Base-by-base conservation (phyloP, 2,113 vertebrate genomes). In the Ia io region DNA sequence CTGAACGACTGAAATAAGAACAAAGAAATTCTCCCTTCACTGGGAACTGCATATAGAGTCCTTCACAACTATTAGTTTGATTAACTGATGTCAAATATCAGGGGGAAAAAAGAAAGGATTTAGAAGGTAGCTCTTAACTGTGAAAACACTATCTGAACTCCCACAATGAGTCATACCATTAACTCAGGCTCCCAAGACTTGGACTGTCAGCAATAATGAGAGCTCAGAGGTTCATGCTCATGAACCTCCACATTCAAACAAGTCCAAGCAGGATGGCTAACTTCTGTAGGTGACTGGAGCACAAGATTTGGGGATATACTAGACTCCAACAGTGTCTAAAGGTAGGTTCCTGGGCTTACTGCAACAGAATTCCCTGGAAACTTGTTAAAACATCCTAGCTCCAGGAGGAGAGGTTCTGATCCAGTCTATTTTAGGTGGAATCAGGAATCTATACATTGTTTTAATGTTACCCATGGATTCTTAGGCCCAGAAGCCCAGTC, bases 1-100 rank as follows among this genome's bases (percentile, higher is more conserved):
- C 44, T 71, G 13, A 92, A 91, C 90, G 59, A 6, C 51, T 88
- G 49, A 93, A 92, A n/a, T 49, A 65, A 96, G 35, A 88, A 84
- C 44, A 71, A 6, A 51, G 14, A 6, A 78, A 74, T 78, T 69
- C 74, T 65, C 78, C 35, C 74, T 91, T 77, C 2, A 69, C 76
- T 80, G 35, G 65, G 10, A 87, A 78, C 42, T 53, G 6, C n/a
- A 8, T 53, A 90, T 2, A 79, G 74, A 87, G 25, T 49, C 12
- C 35, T 91, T 85, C 74, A 86, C 5, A 87, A 42, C 20, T 25
- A 42, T 93, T 80, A 67, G 20, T 42, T 87, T 80, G 42, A 90
- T 88, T 61, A 84, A 49, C 16, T 79, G 37, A 35, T 63, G 42
- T 73, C 22, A 87, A 87, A 85, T 12, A 88, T 35, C 37, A 82